phyloP scores from a whole-genome alignment of 2,797 vertebrate species.

The Brotula barbata region DNA sequence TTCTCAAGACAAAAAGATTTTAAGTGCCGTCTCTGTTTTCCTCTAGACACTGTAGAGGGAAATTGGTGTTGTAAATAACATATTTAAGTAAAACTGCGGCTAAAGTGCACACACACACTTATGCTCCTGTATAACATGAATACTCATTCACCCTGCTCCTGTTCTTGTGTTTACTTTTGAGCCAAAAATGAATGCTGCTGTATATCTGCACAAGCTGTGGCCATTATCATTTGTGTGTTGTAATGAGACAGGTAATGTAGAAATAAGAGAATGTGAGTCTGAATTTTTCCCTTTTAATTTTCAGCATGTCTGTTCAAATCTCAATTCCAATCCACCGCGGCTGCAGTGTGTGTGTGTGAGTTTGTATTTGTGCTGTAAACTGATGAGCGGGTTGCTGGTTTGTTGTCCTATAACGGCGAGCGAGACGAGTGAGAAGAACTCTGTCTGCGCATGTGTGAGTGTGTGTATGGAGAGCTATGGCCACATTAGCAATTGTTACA shows the following conservation, averaged over 20 bases:
- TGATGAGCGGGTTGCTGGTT: constrained; percentile 50
- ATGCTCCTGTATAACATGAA: constrained; percentile 35
- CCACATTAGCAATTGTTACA: constrained; percentile 58
- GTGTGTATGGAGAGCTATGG: constrained; percentile 26
- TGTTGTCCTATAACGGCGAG: constrained; percentile 39
- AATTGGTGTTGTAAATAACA: constrained; percentile 58
- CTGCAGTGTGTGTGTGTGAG: constrained; percentile 36
- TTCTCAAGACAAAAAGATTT: constrained; percentile 44
- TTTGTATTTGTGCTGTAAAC: constrained; percentile 30
- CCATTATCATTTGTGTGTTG: constrained; percentile 56
- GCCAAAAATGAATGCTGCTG: constrained; percentile 53
- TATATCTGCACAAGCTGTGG: constrained; percentile 26
- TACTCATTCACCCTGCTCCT: constrained; percentile 35
- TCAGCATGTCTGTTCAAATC: constrained; percentile 32
- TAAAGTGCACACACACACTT: constrained; percentile 11
- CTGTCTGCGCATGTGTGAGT: background rate
- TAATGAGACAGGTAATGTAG: constrained; percentile 44
- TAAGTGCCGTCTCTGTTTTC: constrained; percentile 48
- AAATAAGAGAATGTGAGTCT: constrained; percentile 34
- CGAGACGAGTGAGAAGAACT: background rate
- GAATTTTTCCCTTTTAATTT: constrained; percentile 53
- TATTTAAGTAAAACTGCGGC: constrained; percentile 54
- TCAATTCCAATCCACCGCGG: constrained; percentile 29
- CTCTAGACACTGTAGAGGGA: constrained; percentile 40
- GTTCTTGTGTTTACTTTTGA: constrained; percentile 51